Percentiles rank a stretch among this genome's conserved stretches.
phyloP scores from a whole-genome alignment of 2,797 vertebrate species.

The Tiaroga cobitis region DNA sequence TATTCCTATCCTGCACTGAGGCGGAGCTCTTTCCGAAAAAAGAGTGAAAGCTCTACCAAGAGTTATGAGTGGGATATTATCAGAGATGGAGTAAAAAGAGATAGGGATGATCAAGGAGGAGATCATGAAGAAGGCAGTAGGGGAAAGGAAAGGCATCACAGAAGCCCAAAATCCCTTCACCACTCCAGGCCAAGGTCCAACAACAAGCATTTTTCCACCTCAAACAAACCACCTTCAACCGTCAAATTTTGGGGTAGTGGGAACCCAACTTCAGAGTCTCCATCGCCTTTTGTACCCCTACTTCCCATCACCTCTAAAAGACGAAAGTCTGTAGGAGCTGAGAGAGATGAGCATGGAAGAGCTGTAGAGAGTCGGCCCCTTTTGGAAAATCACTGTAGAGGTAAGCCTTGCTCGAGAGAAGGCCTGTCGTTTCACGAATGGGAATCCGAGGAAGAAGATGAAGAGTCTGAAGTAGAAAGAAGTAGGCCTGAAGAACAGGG shows the following conservation, averaged over 20 bases:
- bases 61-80: constrained; percentile 79
- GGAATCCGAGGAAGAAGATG: constrained; percentile 77
- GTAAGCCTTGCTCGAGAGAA: constrained; percentile 74
- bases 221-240: constrained; percentile 75
- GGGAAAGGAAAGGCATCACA: constrained; percentile 71
- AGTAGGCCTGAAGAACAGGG: constrained; percentile 71
- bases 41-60: constrained; percentile 77
- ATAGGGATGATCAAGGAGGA: constrained; percentile 73
- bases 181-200: constrained; percentile 68
- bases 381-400: constrained; percentile 71
- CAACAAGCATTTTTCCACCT: constrained; percentile 73
- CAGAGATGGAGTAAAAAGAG: constrained; percentile 72
- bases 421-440: constrained; percentile 79
- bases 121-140: constrained; percentile 71
- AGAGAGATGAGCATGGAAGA: constrained; percentile 71
- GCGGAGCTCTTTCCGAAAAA: constrained; percentile 77
- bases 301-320: constrained; percentile 78
- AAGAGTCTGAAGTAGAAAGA: constrained; percentile 74
- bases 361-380: constrained; percentile 78
- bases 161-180: constrained; percentile 59
- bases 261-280: constrained; percentile 71
- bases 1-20: constrained; percentile 72
- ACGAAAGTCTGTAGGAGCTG: constrained; percentile 77
- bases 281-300: constrained; percentile 78
- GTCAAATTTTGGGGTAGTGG: constrained; percentile 81